These are phyloP conservation scores for Hypomecis punctinalis DNA, from an alignment of 2,888 invertebrate genomes.

Conservation along the genomic window DNA sequence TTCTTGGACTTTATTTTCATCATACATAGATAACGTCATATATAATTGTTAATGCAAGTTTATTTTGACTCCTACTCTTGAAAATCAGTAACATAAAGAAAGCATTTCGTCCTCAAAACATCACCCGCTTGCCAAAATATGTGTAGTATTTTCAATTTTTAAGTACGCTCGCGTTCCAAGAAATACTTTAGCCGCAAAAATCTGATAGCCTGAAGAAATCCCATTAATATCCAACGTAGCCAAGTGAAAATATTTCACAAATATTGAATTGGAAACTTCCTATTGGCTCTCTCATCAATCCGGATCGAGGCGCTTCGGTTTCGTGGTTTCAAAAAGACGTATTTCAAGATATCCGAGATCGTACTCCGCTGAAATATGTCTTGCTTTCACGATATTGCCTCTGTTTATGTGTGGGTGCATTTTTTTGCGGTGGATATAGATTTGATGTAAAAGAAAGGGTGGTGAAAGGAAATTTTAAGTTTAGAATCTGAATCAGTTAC, in stretches of 20 bases:
- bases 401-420: slow-evolving; percentile 28
- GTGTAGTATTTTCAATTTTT: slow-evolving; percentile 33
- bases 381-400: slow-evolving; percentile 50
- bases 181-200: slow-evolving; percentile 37
- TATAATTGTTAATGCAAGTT: neutral
- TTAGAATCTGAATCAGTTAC: neutral
- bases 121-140: slow-evolving; percentile 19
- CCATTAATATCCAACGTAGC: slow-evolving; percentile 58
- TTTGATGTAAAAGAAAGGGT: slow-evolving; percentile 14
- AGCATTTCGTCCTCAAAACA: slow-evolving; percentile 1
- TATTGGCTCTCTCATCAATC: slow-evolving; percentile 48
- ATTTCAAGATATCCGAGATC: slow-evolving; percentile 55
- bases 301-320: slow-evolving; percentile 21
- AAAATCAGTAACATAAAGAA: neutral
- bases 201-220: slow-evolving; percentile 48
- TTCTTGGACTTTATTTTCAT: too few relatives aligned
- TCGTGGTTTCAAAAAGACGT: slow-evolving; percentile 50
- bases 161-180: slow-evolving; percentile 34
- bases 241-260: slow-evolving; percentile 58
- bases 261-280: slow-evolving; percentile 57
- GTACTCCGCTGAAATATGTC: slow-evolving; percentile 53
- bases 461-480: neutral
- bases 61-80: slow-evolving; percentile 2
- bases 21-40: too few relatives aligned
- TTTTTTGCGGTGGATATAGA: slow-evolving; percentile 13